Evolutionary conservation across 2,888 invertebrate genomes (phyloP).

Genomic region (Imbricaverruca yamaguchii): DNA sequence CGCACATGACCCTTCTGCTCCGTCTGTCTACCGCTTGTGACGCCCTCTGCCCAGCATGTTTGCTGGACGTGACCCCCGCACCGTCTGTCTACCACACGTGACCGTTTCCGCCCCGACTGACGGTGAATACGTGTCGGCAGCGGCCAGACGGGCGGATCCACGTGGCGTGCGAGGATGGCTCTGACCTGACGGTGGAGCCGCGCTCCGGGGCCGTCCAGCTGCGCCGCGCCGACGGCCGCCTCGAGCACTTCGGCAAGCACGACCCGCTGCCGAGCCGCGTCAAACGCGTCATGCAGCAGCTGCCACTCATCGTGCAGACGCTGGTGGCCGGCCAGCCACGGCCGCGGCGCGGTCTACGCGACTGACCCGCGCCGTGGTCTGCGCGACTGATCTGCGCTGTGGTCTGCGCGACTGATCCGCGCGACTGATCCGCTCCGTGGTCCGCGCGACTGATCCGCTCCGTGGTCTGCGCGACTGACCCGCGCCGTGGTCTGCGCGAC

Average conservation of each 20-base stretch:
- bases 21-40: too few species aligned
- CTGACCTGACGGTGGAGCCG: conserved; percentile 4
- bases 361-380: neutral
- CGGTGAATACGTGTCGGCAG: neutral
- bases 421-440: too few species aligned
- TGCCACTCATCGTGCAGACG: conserved; percentile 18
- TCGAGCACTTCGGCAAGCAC: neutral
- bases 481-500: neutral
- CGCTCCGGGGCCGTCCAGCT: neutral
- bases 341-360: neutral
- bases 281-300: conserved; percentile 17
- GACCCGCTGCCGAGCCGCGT: conserved; percentile 17
- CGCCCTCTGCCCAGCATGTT: neutral
- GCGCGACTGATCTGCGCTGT: neutral
- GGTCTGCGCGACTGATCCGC: too few species aligned
- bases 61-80: neutral
- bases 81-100: too few species aligned
- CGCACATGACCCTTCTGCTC: neutral
- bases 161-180: conserved; percentile 8
- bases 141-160: neutral
- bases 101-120: too few species aligned
- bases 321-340: neutral
- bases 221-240: neutral
- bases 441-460: too few species aligned
- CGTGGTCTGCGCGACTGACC: too few species aligned